Evolutionary conservation across 2,888 invertebrate species (phyloP).

Genomic region (Aethes cnicana): DNA sequence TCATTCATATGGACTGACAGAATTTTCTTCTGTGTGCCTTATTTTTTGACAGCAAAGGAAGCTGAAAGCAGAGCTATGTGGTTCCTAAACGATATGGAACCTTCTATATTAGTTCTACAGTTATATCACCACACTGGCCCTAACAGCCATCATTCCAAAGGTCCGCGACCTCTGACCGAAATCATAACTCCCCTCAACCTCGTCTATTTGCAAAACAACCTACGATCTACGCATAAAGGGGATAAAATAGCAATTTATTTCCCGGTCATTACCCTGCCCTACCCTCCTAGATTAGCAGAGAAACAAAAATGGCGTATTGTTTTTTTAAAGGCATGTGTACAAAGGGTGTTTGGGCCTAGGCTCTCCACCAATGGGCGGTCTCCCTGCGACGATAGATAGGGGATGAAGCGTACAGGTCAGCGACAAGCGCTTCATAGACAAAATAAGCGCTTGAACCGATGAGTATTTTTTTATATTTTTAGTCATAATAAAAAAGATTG

Average conservation of each 20-base stretch:
- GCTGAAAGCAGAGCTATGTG: no score
- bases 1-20: no score
- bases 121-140: no score
- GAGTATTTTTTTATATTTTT: neutral
- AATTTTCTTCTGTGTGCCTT: no score
- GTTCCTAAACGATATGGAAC: no score
- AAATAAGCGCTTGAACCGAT: slow-evolving; percentile 36
- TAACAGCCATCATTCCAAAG: no score
- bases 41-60: no score
- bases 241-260: slow-evolving; percentile 35
- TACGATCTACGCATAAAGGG: slow-evolving; percentile 28
- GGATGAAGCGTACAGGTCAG: slow-evolving; percentile 55
- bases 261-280: slow-evolving; percentile 63
- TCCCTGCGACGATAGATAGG: slow-evolving; percentile 67
- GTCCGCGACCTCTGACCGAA: neutral
- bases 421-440: slow-evolving; percentile 68
- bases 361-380: slow-evolving; percentile 60
- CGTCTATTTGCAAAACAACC: slow-evolving; percentile 27
- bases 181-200: no score
- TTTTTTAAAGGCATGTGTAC: slow-evolving; percentile 63
- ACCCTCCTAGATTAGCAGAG: slow-evolving; percentile 66
- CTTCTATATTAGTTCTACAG: no score
- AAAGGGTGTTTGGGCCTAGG: slow-evolving; percentile 65
- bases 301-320: slow-evolving; percentile 70
- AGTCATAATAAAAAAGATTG: neutral